These are phyloP conservation scores for Meloidogyne exigua DNA, from an alignment of 1,140 invertebrate genomes.

Conservation along the genomic window DNA sequence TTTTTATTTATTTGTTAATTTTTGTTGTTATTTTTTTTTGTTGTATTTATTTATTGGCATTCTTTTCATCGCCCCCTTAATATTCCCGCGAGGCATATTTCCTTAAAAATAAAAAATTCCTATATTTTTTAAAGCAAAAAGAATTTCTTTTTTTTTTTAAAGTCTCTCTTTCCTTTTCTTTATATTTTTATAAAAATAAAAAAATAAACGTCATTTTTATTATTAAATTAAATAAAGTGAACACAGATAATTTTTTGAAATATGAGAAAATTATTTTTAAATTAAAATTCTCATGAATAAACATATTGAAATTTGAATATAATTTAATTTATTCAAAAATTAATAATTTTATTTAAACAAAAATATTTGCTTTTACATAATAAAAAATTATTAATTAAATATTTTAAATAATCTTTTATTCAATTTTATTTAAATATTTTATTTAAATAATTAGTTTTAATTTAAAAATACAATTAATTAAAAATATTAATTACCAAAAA, in stretches of 20 bases:
- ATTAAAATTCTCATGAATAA: neutral
- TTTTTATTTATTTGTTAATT: neutral
- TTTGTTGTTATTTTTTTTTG: too few species aligned
- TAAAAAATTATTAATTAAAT: too few species aligned
- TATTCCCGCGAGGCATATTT: neutral
- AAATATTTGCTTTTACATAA: too few species aligned
- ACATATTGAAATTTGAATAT: neutral
- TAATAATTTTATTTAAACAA: too few species aligned
- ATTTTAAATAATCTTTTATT: too few species aligned
- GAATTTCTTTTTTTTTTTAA: neutral
- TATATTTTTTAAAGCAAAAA: neutral
- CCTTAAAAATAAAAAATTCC: conserved; percentile 1
- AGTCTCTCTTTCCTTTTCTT: neutral
- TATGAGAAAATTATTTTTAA: neutral
- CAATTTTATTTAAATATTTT: too few species aligned
- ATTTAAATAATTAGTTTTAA: too few species aligned
- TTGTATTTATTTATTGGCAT: neutral
- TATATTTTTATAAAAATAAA: too few species aligned
- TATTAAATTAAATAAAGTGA: neutral
- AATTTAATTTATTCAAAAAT: neutral
- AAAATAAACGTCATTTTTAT: too few species aligned
- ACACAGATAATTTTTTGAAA: neutral
- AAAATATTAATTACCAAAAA: neutral
- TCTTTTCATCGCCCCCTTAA: neutral
- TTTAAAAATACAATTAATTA: too few species aligned